Conservation (phyloP, 1,140 invertebrate genomes). For the Apis cerana region DNA sequence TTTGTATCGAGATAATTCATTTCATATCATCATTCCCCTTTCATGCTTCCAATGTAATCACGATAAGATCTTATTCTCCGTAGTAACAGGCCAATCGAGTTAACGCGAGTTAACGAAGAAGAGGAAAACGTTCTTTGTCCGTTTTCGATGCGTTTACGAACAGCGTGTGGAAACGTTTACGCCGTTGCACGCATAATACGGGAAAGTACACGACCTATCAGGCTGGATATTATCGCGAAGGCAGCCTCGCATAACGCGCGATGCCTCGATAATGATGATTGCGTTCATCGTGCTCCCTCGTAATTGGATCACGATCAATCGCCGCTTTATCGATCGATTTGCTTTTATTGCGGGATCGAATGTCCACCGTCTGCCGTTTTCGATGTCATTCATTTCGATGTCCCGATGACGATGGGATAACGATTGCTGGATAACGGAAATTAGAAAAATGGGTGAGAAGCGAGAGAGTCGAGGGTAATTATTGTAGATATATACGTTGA, state of each 20-base stretch:
- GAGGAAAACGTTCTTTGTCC: conserved; percentile 14
- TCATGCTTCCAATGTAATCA: too few species aligned
- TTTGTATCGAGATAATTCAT: too few species aligned
- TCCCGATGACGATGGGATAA: neutral
- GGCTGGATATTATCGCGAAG: conserved; percentile 58
- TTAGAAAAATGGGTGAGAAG: neutral
- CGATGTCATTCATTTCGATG: neutral
- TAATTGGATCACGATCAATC: conserved; percentile 57
- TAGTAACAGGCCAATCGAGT: neutral
- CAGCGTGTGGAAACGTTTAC: neutral
- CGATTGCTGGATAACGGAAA: neutral
- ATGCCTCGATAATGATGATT: conserved; percentile 70
- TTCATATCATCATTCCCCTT: too few species aligned
- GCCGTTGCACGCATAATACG: conserved; percentile 36
- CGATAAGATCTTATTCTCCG: neutral
- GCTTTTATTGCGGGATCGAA: conserved; percentile 18
- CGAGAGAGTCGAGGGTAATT: neutral
- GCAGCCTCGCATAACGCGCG: conserved; percentile 63
- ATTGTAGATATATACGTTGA: too few species aligned
- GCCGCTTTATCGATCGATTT: conserved; percentile 26
- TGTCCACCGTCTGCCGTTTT: neutral
- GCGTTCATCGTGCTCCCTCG: conserved; percentile 64
- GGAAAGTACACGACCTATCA: conserved; percentile 59
- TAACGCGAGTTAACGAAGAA: conserved; percentile 4
- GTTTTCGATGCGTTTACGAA: conserved; percentile 29